Evolutionary conservation across 1,140 invertebrate species (phyloP).

Genomic region (Phthorimaea operculella): DNA sequence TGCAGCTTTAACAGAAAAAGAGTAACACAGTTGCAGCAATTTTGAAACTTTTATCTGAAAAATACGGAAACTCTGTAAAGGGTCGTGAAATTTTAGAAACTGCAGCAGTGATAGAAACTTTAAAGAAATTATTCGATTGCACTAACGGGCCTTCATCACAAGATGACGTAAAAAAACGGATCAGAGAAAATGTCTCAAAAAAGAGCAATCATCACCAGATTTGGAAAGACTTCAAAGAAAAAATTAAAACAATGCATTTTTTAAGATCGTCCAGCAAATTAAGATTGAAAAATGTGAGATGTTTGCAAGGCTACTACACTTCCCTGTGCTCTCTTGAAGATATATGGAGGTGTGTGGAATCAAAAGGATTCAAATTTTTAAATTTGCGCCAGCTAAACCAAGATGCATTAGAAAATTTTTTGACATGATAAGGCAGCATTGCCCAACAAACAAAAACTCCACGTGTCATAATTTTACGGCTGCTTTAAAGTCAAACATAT

Average conservation of each 20-base stretch:
- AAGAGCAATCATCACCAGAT: no score
- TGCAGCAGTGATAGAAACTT: constrained; percentile 14
- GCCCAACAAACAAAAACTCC: constrained; percentile 16
- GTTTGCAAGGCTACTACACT: constrained; percentile 14
- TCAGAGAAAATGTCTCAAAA: no score
- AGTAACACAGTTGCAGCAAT: constrained; percentile 15
- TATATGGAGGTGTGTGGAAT: constrained; percentile 13
- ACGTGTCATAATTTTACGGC: constrained; percentile 15
- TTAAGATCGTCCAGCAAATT: no score
- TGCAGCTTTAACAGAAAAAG: no score
- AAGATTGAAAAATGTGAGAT: constrained; percentile 18
- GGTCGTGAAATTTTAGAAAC: constrained; percentile 15
- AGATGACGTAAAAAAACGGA: no score
- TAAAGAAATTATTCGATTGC: constrained; percentile 18
- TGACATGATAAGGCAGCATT: constrained; percentile 18
- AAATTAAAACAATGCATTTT: no score
- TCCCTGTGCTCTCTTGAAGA: constrained; percentile 12
- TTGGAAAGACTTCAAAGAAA: no score
- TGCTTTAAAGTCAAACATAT: constrained; percentile 14
- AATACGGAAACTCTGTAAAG: constrained; percentile 1
- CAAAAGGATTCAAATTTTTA: constrained; percentile 11
- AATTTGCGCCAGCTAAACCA: constrained; percentile 22
- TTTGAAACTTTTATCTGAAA: constrained; percentile 14
- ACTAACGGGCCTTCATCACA: no score
- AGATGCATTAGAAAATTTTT: constrained; percentile 21